phyloP scores from a whole-genome alignment of 30 jellyfish, hydroid and myxozoan genomes.

The Aurelia sp. region DNA sequence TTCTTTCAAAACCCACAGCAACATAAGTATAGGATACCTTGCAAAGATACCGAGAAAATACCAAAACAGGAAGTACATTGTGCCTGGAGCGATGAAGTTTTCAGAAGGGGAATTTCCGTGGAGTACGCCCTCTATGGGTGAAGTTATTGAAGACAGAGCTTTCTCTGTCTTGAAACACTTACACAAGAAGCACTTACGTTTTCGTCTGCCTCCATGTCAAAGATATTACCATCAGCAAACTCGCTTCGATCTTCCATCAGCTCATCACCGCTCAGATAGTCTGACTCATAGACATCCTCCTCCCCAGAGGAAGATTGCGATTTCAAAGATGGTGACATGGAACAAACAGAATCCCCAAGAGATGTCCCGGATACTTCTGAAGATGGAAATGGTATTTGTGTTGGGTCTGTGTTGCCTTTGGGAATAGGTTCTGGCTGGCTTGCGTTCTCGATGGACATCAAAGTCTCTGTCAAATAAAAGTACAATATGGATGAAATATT shows the following conservation, averaged over 20 bases:
- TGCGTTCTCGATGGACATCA: slow-evolving; percentile 1
- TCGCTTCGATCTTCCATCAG: slow-evolving; percentile 55
- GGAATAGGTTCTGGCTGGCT: slow-evolving; percentile 57
- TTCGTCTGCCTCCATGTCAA: slow-evolving; percentile 60
- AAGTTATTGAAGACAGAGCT: neutral
- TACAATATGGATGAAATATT: no score
- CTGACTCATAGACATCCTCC: slow-evolving; percentile 69
- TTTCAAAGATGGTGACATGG: slow-evolving; percentile 53
- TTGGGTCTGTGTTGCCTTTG: slow-evolving; percentile 43
- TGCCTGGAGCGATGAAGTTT: no score
- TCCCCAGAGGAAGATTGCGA: slow-evolving; percentile 73
- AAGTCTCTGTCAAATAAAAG: neutral
- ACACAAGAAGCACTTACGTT: slow-evolving; percentile 8
- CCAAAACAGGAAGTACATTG: no score
- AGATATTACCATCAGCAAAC: slow-evolving; percentile 24
- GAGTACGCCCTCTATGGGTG: neutral
- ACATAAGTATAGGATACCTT: no score
- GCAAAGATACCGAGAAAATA: no score
- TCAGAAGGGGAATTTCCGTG: no score
- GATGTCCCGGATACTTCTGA: slow-evolving; percentile 63
- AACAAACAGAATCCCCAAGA: slow-evolving; percentile 58
- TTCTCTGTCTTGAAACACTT: neutral
- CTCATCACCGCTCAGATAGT: slow-evolving; percentile 68
- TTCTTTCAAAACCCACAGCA: no score
- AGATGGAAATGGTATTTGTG: slow-evolving; percentile 52